Percentiles rank a stretch among this genome's conserved stretches.
Evolutionary conservation across 2,797 vertebrate species (phyloP).

Genomic region (Microctenopoma lineatum): DNA sequence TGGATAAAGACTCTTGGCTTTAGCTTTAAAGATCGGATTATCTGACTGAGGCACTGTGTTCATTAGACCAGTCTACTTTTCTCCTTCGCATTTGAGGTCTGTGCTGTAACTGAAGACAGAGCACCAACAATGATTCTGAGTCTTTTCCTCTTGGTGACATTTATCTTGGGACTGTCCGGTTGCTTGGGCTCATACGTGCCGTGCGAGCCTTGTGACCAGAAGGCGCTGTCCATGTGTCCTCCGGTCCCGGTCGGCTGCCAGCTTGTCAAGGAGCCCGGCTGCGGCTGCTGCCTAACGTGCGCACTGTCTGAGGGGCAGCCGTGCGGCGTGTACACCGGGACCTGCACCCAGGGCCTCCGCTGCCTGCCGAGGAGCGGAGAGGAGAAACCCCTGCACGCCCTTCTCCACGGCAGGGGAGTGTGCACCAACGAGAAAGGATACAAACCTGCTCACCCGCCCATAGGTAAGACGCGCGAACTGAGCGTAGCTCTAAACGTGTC

Average conservation of each 20-base stretch:
- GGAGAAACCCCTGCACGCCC: slow-evolving; percentile 96
- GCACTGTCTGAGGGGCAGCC: slow-evolving; percentile 93
- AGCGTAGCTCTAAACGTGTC: neutral
- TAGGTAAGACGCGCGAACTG: slow-evolving; percentile 78
- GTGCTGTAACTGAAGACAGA: slow-evolving; percentile 55
- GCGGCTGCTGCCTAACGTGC: slow-evolving; percentile 98
- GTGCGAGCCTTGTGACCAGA: slow-evolving; percentile 96
- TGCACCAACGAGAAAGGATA: slow-evolving; percentile 97
- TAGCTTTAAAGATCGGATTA: slow-evolving; percentile 81
- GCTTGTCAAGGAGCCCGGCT: slow-evolving; percentile 97
- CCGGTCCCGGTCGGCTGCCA: slow-evolving; percentile 94
- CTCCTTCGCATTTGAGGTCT: slow-evolving; percentile 60
- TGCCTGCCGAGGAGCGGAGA: slow-evolving; percentile 95
- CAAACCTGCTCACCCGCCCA: slow-evolving; percentile 85
- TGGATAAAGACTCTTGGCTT: slow-evolving; percentile 81
- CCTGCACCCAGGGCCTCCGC: slow-evolving; percentile 93
- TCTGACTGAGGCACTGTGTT: slow-evolving; percentile 75
- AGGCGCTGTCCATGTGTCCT: slow-evolving; percentile 95
- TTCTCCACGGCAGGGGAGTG: slow-evolving; percentile 94
- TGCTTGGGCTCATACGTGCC: slow-evolving; percentile 93
- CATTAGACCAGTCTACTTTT: slow-evolving; percentile 66
- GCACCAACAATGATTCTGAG: slow-evolving; percentile 75
- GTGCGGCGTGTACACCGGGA: slow-evolving; percentile 98
- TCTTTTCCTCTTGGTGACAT: slow-evolving; percentile 87
- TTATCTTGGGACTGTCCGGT: slow-evolving; percentile 87